Conservation (phyloP, 1,140 invertebrate genomes). For the Lysiphlebus fabarum region DNA sequence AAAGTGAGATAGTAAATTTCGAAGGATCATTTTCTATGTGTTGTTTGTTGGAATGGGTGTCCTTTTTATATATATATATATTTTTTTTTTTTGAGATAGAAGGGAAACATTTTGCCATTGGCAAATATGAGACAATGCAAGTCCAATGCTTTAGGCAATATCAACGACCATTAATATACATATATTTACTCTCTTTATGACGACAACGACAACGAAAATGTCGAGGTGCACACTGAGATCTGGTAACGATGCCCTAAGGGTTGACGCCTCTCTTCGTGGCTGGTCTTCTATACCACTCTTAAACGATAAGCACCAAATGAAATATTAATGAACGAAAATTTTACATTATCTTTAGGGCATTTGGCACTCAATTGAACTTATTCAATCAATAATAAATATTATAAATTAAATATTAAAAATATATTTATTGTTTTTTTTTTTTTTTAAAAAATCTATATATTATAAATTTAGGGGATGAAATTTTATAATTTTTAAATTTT, state of each 20-base stretch:
- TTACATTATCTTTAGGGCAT: neutral
- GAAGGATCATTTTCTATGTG: neutral
- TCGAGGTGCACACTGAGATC: slow-evolving; percentile 29
- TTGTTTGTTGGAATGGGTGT: too few species aligned
- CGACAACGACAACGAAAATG: neutral
- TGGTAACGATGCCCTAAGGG: slow-evolving; percentile 53
- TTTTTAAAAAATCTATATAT: too few species aligned
- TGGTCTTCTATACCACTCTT: slow-evolving; percentile 30
- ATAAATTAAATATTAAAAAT: too few species aligned
- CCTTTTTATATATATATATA: too few species aligned
- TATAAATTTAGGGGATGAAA: too few species aligned
- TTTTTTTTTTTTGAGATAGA: too few species aligned
- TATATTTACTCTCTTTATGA: slow-evolving; percentile 32
- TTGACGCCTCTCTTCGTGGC: slow-evolving; percentile 28
- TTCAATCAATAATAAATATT: too few species aligned
- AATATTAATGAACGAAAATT: slow-evolving; percentile 53
- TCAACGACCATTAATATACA: slow-evolving; percentile 27
- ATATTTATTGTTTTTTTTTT: too few species aligned
- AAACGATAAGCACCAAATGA: slow-evolving; percentile 57
- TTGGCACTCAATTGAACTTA: slow-evolving; percentile 1
- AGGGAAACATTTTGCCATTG: slow-evolving; percentile 28
- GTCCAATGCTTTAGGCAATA: slow-evolving; percentile 30
- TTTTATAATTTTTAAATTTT: too few species aligned
- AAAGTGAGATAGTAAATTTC: slow-evolving; percentile 18
- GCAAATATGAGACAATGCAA: slow-evolving; percentile 44